Percentiles rank a stretch among this genome's conserved stretches.
Conservation (phyloP, 2,113 vertebrate species). For the Chaetops frenatus region DNA sequence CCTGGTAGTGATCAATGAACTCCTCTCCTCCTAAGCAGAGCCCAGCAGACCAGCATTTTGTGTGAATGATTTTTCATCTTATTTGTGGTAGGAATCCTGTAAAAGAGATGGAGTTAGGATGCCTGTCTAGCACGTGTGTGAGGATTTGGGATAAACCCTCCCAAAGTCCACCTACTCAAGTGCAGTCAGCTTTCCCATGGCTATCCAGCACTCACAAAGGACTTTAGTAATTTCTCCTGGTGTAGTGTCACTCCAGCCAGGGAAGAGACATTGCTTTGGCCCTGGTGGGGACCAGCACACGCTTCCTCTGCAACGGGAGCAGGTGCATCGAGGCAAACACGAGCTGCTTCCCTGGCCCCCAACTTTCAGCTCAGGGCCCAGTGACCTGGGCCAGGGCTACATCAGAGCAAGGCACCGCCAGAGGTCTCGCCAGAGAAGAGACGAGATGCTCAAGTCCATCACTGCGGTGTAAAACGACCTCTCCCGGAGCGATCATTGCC, state of each 20-base stretch:
- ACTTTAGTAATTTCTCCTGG: neutral
- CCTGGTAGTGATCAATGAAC: neutral
- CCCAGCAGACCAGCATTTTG: neutral
- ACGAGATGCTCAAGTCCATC: neutral
- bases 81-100: neutral
- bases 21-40: neutral
- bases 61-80: neutral
- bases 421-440: neutral
- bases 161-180: neutral
- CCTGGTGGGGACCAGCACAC: neutral
- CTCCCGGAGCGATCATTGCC: no score
- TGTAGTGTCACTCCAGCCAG: fast-evolving
- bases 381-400: neutral
- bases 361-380: neutral
- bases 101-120: neutral
- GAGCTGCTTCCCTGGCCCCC: neutral
- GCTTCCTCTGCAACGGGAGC: neutral
- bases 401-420: neutral
- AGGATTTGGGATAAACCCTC: neutral
- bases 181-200: neutral
- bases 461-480: fast-evolving
- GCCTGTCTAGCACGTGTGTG: fast-evolving
- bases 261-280: neutral
- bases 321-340: neutral
- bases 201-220: neutral